These are phyloP conservation scores for Eutolmus rufibarbis DNA, from an alignment of 2,888 invertebrate species.

Conservation along the genomic window DNA sequence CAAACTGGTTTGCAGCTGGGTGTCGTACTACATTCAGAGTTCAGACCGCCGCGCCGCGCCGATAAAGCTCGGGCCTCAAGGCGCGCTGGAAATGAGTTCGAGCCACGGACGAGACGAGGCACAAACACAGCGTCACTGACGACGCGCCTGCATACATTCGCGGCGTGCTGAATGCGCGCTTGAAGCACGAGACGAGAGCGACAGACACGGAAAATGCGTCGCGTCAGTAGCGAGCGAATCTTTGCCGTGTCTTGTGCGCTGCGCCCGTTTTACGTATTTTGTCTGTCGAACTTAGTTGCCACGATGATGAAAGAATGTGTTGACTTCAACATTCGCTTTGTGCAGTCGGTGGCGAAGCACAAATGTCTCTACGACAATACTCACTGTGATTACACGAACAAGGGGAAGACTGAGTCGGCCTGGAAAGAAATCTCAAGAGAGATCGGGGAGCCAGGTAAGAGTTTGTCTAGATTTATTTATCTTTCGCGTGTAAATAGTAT, in stretches of 20 bases:
- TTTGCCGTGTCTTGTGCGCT: background rate
- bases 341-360: background rate
- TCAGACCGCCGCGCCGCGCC: background rate
- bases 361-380: constrained; percentile 22
- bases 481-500: background rate
- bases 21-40: background rate
- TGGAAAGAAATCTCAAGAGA: background rate
- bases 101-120: background rate
- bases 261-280: background rate
- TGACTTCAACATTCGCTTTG: constrained; percentile 1
- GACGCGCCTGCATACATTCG: background rate
- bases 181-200: background rate
- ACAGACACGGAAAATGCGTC: background rate
- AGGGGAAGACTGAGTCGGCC: background rate
- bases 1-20: background rate
- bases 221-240: background rate
- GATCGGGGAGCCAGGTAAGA: background rate
- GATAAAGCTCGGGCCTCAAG: background rate
- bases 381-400: constrained; percentile 6
- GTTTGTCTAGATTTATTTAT: background rate
- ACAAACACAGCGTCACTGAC: background rate
- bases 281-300: background rate
- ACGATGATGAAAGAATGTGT: constrained; percentile 8
- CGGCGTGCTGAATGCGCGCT: background rate
- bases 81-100: background rate